These are phyloP conservation scores for Drosophila peninsularis DNA, from an alignment of 2,888 invertebrate genomes.

Conservation along the genomic window DNA sequence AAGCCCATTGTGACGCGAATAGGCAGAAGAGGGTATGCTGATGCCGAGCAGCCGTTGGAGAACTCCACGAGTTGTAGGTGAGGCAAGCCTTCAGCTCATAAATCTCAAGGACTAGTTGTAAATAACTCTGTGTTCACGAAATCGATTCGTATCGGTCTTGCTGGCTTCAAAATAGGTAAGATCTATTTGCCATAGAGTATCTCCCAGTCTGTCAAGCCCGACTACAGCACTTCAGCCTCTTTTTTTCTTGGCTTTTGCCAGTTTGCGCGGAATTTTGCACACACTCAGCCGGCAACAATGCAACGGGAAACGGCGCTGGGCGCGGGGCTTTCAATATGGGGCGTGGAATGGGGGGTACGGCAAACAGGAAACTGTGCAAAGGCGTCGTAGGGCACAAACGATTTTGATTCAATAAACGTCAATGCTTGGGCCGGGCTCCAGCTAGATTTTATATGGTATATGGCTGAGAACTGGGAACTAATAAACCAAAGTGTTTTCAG, in stretches of 20 bases:
- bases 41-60: too few species aligned
- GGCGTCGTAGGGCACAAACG: slow-evolving; percentile 52
- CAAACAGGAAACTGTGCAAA: slow-evolving; percentile 34
- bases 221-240: slow-evolving; percentile 10
- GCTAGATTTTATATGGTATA: slow-evolving; percentile 29
- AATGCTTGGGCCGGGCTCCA: slow-evolving; percentile 50
- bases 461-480: slow-evolving; percentile 49
- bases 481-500: slow-evolving; percentile 71
- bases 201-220: not conserved
- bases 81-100: too few species aligned
- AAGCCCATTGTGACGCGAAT: not conserved
- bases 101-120: too few species aligned
- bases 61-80: too few species aligned
- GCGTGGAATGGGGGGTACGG: too few species aligned
- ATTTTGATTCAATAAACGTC: slow-evolving; percentile 78
- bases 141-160: not conserved
- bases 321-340: too few species aligned
- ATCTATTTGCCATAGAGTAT: not conserved
- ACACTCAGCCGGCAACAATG: slow-evolving; percentile 45
- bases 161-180: not conserved
- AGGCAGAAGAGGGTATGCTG: slow-evolving; percentile 1
- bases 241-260: slow-evolving; percentile 13
- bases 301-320: slow-evolving; percentile 39
- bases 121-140: too few species aligned
- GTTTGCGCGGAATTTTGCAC: slow-evolving; percentile 49